Percentiles rank a stretch among this genome's conserved stretches.
phyloP scores from a whole-genome alignment of 92 coral and sea anemone species.

The Siderastrea radians region DNA sequence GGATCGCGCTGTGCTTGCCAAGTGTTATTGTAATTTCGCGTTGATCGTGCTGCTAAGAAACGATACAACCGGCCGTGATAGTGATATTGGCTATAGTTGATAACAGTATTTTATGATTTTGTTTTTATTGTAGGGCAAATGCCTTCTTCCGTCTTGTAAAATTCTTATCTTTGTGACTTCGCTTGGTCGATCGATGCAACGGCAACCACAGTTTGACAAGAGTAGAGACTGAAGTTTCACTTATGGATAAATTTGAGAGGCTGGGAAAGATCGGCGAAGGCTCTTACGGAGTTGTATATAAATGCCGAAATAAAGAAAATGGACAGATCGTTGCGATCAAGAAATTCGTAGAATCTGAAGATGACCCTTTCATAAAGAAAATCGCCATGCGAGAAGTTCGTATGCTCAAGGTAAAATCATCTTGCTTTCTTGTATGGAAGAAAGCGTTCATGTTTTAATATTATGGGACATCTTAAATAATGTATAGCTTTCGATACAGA shows the following conservation, averaged over 20 bases:
- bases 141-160: neutral
- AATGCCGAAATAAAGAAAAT: slow-evolving; percentile 93
- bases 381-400: slow-evolving; percentile 98
- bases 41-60: slow-evolving; percentile 10
- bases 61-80: no score
- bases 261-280: slow-evolving; percentile 98
- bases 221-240: neutral
- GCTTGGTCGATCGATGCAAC: slow-evolving; percentile 13
- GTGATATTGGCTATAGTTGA: no score
- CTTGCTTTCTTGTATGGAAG: neutral
- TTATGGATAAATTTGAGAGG: slow-evolving; percentile 97
- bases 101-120: neutral
- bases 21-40: slow-evolving; percentile 11
- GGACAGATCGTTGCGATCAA: slow-evolving; percentile 97
- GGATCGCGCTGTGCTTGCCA: neutral
- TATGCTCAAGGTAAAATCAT: slow-evolving; percentile 86
- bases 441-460: neutral
- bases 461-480: neutral
- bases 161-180: slow-evolving; percentile 32
- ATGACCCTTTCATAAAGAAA: slow-evolving; percentile 92
- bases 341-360: slow-evolving; percentile 97
- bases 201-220: neutral
- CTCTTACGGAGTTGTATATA: slow-evolving; percentile 97
- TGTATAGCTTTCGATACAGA: neutral
- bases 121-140: neutral